Evolutionary conservation across 2,888 invertebrate genomes (phyloP).

Genomic region (Aquatica leii): DNA sequence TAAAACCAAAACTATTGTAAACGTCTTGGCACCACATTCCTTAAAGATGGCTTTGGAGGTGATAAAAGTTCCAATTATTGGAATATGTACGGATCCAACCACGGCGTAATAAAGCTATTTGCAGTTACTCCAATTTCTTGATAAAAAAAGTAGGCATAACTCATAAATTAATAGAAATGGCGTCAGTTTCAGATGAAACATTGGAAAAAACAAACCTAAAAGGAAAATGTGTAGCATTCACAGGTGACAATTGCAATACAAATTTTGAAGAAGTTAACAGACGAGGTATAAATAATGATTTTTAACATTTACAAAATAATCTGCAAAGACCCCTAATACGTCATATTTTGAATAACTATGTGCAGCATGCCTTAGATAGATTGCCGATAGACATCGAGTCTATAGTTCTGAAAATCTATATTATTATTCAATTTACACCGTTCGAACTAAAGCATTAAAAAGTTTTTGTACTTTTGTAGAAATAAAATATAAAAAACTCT

Average conservation of each 20-base stretch:
- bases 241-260: conserved; percentile 25
- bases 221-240: conserved; percentile 21
- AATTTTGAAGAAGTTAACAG: conserved; percentile 23
- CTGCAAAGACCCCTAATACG: conserved; percentile 22
- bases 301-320: not conserved
- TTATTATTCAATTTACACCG: conserved; percentile 3
- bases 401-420: conserved; percentile 5
- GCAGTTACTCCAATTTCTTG: too few species aligned
- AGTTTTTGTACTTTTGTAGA: not conserved
- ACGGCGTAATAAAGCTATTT: too few species aligned
- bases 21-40: not conserved
- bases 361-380: conserved; percentile 17
- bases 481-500: conserved; percentile 4
- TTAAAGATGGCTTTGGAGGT: not conserved
- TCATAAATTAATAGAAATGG: too few species aligned
- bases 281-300: conserved; percentile 25
- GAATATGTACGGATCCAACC: not conserved
- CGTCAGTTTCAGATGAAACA: not conserved
- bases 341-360: conserved; percentile 19
- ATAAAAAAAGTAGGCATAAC: too few species aligned
- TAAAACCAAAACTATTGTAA: conserved; percentile 7
- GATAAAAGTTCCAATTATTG: too few species aligned
- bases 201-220: not conserved
- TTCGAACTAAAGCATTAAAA: conserved; percentile 1
- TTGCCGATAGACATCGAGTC: conserved; percentile 8